Percentiles rank a stretch among this genome's conserved stretches.
Conservation (phyloP, 1,140 invertebrate species). For the Drosophila asahinai region DNA sequence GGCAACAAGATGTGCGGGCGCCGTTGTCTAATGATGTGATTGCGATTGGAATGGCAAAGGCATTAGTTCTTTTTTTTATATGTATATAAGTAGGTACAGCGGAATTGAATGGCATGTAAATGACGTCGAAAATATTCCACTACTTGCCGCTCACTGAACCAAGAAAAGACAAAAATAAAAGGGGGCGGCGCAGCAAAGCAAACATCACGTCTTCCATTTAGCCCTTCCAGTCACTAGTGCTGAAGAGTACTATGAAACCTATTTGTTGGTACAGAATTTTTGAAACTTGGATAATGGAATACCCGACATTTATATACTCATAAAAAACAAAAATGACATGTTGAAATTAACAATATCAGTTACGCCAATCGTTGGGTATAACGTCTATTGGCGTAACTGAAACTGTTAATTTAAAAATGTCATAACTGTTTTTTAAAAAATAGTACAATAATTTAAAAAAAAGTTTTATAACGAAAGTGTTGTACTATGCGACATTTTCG, state of each 20-base stretch:
- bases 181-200: conserved; percentile 44
- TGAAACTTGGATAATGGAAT: too few species aligned
- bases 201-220: conserved; percentile 38
- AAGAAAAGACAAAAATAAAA: conserved; percentile 64
- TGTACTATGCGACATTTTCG: too few species aligned
- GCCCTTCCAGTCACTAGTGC: not conserved
- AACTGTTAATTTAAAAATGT: too few species aligned
- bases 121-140: conserved; percentile 70
- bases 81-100: conserved; percentile 1
- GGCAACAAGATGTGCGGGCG: conserved; percentile 26
- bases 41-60: conserved; percentile 50
- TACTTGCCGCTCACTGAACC: conserved; percentile 68
- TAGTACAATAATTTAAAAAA: too few species aligned
- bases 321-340: too few species aligned
- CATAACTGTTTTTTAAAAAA: too few species aligned
- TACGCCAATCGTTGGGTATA: too few species aligned
- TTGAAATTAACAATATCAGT: too few species aligned
- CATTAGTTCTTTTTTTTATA: conserved; percentile 10
- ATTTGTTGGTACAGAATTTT: not conserved
- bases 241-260: not conserved
- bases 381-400: too few species aligned
- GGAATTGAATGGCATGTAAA: conserved; percentile 65
- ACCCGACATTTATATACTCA: too few species aligned
- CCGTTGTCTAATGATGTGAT: conserved; percentile 71
- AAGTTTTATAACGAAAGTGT: too few species aligned